Evolutionary conservation across 2,113 vertebrate species (phyloP), one percentile per base, ranked within the genome.

Genomic region (Eudyptes chrysolophus): DNA sequence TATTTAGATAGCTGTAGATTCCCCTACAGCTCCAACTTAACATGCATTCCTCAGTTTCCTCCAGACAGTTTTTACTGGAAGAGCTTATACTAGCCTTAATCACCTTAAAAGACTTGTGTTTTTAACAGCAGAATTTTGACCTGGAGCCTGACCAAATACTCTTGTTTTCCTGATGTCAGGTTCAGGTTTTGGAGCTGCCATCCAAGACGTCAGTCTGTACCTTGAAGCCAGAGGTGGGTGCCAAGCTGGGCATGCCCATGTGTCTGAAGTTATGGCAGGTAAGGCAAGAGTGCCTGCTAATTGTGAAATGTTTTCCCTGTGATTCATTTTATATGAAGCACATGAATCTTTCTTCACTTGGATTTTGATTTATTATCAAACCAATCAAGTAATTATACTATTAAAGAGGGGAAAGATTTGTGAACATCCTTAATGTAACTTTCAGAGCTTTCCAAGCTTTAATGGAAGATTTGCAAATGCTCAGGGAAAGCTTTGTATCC

Each of bases 201-300:
- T 99, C 98, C 96, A 99, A 98, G 98, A 98, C 95, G 11, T 97
- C 96, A 86, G 98, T 99, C 94, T 99, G 99, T 97, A 98, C 98
- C 88, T 98, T 99, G 98, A 98, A 98, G 92, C 99, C 99, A 62
- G 98, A 97, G 95, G 88, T 76, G 34, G 98, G 98, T 79, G 96
- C 98, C 95, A 99, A 99, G 94, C 97, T 98, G 87, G 99, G 99
- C 97, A 99, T 99, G 99, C 99, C 99, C 96, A 99, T 99, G 99
- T 99, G 99, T 97, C 97, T 99, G 97, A 98, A 99, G 96, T 98
- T 99, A 86, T 99, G 99, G 99, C 99, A 99, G 99, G 99, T 99
- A 98, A 98, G 98, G 94, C 90, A 95, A 90, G 70, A 87, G 88
- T 2, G 62, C 78, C 84, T 92, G 96, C 98, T 97, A 97, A 92